These are phyloP conservation scores for Theodoxus fluviatilis DNA, from an alignment of 2,888 invertebrate genomes.

Conservation along the genomic window DNA sequence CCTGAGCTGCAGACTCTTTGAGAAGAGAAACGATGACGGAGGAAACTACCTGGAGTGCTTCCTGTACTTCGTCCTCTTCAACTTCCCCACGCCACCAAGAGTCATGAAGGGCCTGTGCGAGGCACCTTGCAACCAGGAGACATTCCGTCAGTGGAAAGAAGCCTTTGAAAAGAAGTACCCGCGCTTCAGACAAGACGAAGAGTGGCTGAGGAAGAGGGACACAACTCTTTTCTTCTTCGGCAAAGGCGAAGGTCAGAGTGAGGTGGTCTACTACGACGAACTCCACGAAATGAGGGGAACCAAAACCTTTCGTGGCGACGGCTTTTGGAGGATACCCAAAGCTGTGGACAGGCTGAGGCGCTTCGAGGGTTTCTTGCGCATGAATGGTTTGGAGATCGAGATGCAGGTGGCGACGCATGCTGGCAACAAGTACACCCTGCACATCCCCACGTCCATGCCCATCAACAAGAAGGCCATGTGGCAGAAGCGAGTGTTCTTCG, in stretches of 20 bases:
- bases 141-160: constrained; percentile 35
- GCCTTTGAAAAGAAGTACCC: constrained; percentile 43
- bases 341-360: constrained; percentile 33
- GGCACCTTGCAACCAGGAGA: constrained; percentile 30
- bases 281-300: constrained; percentile 26
- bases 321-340: constrained; percentile 36
- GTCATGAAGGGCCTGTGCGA: constrained; percentile 22
- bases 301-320: constrained; percentile 29
- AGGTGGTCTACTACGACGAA: constrained; percentile 36
- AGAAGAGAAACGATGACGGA: constrained; percentile 22
- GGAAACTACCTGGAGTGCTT: constrained; percentile 35
- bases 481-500: constrained; percentile 46
- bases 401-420: constrained; percentile 28
- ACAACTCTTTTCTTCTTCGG: constrained; percentile 47
- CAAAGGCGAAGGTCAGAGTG: constrained; percentile 34
- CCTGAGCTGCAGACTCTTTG: too few species aligned
- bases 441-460: constrained; percentile 40
- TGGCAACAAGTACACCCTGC: constrained; percentile 32
- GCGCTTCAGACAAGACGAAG: constrained; percentile 33
- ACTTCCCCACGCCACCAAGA: constrained; percentile 37
- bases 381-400: constrained; percentile 35
- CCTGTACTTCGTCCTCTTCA: constrained; percentile 37
- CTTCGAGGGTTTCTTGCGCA: constrained; percentile 37
- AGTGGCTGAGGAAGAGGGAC: constrained; percentile 36
- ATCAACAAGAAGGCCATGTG: constrained; percentile 36